Conservation (phyloP, 2,797 vertebrate genomes). For the Onychomys arenicola region DNA sequence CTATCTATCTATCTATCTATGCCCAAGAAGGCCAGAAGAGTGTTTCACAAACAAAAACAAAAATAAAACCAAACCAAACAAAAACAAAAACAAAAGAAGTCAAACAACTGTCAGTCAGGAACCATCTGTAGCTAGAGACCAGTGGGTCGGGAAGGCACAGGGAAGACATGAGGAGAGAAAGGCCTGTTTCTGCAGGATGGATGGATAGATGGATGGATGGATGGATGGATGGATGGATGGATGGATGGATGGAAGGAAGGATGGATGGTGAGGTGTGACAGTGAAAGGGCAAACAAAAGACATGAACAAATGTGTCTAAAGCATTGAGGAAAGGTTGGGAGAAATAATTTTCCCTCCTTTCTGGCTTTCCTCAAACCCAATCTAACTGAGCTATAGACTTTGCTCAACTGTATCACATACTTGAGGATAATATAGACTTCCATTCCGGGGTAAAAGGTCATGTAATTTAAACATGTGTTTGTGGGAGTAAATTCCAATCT, state of each 20-base stretch:
- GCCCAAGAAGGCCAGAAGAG: neutral
- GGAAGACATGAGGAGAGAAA: no score
- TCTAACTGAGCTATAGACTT: conserved; percentile 7
- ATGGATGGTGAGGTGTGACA: neutral
- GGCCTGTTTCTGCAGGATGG: neutral
- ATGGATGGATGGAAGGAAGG: neutral
- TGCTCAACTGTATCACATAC: neutral
- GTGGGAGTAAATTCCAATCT: neutral
- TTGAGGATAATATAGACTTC: conserved; percentile 26
- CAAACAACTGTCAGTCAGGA: neutral
- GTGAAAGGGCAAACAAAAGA: no score
- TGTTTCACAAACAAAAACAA: neutral
- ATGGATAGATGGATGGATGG: neutral
- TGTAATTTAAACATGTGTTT: neutral
- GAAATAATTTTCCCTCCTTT: neutral
- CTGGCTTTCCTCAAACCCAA: conserved; percentile 12
- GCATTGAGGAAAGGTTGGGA: neutral
- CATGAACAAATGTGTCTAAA: neutral
- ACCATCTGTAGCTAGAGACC: neutral
- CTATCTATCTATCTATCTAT: neutral
- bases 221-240: no score
- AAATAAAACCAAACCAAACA: neutral
- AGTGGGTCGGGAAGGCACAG: neutral
- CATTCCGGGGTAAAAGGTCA: neutral
- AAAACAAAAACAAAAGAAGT: neutral